Evolutionary conservation across 2,797 vertebrate genomes (phyloP), one percentile per base, ranked within the genome.

Genomic region (Lithobates pipiens): DNA sequence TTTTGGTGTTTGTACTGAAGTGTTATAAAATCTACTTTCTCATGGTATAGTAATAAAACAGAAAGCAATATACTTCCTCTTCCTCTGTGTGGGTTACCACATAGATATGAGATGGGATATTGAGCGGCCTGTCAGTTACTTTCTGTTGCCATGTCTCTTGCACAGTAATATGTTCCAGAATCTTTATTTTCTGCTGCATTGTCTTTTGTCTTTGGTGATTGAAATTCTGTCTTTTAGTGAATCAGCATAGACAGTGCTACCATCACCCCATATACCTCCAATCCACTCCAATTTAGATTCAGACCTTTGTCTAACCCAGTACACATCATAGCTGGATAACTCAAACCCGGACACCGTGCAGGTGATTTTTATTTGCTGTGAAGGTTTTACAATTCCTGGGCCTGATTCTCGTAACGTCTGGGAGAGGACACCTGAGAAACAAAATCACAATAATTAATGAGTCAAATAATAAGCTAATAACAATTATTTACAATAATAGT

Each of bases 341-440:
- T 77, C 77, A 65, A 9, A 61, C 4, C 80, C 83, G 5, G 83
- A 80, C 7, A 80, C 36, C 18, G 81, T 9, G 5, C 83, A 79
- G 13, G 54, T 68, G 5, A 85, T n/a, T 10, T 0, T 75, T 27
- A 86, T 76, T 3, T 44, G 50, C 0, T 63, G 71, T 32, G 25
- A 75, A n/a, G 84, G 54, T 8, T 13, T 50, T 65, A 88, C 36
- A 61, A 29, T 11, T 4, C 67, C n/a, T 65, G 54, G 76, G 2
- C 54, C 76, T 15, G 71, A 83, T 8, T 86, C 61, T 18, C 34
- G 16, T 65, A 76, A 73, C 21, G 50, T 44, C 67, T 74, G 57
- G 10, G 34, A 86, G 9, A 80, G 11, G 29, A 76, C 10, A 68
- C 42, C 77, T 84, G 25, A 1, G 67, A 57, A 74, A 39, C 39